phyloP scores from a whole-genome alignment of 2,113 vertebrate species.

The Edolisoma coerulescens region DNA sequence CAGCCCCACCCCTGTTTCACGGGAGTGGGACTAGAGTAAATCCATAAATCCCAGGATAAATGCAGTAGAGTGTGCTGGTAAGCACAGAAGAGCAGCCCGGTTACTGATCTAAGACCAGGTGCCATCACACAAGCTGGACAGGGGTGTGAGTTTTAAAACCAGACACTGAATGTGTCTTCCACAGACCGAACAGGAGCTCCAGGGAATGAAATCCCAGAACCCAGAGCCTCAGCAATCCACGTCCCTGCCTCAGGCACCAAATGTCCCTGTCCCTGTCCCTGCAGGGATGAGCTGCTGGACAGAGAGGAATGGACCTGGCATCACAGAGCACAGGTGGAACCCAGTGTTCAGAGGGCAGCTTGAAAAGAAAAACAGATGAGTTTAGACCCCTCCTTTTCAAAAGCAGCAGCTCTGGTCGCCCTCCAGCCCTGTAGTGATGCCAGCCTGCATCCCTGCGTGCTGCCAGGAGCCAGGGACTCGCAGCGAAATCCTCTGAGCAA shows the following conservation, averaged over 20 bases:
- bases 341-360: neutral
- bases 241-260: neutral
- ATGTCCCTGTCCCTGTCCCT: neutral
- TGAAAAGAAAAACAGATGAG: neutral
- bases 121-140: neutral
- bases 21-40: neutral
- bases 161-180: neutral
- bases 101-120: neutral
- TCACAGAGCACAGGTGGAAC: accelerated
- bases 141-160: neutral
- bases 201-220: neutral
- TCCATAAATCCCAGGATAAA: neutral
- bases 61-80: neutral
- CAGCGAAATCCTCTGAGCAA: neutral
- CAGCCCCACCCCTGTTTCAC: accelerated
- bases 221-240: accelerated
- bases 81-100: neutral
- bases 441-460: neutral
- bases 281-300: neutral
- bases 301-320: accelerated
- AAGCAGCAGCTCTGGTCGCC: neutral
- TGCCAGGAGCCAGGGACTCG: neutral
- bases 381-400: neutral
- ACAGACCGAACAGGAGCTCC: neutral
- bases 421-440: neutral